These are phyloP conservation scores for Acleris holmiana DNA, from an alignment of 2,888 invertebrate genomes.

Conservation along the genomic window DNA sequence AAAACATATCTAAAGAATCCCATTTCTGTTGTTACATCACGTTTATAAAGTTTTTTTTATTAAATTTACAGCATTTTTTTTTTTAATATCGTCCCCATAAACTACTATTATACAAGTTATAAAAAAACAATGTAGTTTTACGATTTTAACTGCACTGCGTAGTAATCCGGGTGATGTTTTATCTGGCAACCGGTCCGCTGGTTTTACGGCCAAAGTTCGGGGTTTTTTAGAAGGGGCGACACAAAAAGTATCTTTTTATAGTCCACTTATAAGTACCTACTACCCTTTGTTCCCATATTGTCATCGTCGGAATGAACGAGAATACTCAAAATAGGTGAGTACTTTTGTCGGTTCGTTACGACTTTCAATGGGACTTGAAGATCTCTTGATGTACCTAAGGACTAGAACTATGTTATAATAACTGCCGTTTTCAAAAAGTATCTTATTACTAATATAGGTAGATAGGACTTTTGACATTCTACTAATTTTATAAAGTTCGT, in stretches of 20 bases:
- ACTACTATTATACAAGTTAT: background rate
- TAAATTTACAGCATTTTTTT: too few relatives aligned
- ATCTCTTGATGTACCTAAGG: too few relatives aligned
- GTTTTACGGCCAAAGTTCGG: slow-evolving; percentile 74
- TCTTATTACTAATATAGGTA: too few relatives aligned
- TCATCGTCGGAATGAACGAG: slow-evolving; percentile 5
- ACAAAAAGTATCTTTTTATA: slow-evolving; percentile 53
- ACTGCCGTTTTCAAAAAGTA: too few relatives aligned
- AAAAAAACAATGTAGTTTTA: slow-evolving; percentile 17
- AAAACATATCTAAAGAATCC: too few relatives aligned
- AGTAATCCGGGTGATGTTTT: slow-evolving; percentile 68
- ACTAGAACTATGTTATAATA: too few relatives aligned
- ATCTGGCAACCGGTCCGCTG: slow-evolving; percentile 72
- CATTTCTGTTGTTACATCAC: too few relatives aligned
- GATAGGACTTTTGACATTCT: too few relatives aligned
- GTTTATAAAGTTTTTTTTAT: too few relatives aligned
- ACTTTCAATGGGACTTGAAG: background rate
- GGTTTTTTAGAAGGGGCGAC: slow-evolving; percentile 59
- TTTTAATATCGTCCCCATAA: too few relatives aligned
- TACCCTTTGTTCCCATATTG: slow-evolving; percentile 26
- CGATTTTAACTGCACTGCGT: slow-evolving; percentile 51
- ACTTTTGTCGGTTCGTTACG: background rate
- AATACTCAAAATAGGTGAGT: slow-evolving; percentile 4
- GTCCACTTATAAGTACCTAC: slow-evolving; percentile 50
- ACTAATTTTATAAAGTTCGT: too few relatives aligned